Conservation (phyloP, 2,113 vertebrate genomes). For the Dendrocopos noguchii region DNA sequence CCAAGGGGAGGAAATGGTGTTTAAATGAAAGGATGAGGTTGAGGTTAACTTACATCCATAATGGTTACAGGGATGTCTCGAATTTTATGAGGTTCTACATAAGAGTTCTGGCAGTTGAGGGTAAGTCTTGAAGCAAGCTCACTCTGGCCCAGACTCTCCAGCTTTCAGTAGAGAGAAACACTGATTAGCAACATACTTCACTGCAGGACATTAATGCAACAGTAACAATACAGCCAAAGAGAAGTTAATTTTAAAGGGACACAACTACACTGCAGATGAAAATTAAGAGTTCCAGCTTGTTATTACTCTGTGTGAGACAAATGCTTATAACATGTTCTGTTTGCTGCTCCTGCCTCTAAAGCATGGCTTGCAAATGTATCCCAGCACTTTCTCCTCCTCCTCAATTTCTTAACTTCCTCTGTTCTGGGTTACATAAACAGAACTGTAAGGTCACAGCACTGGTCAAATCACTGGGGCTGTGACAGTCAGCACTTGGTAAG, state of each 20-base stretch:
- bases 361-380: background rate
- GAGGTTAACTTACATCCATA: conserved; percentile 88
- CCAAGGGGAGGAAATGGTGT: background rate
- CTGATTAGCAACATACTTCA: background rate
- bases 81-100: conserved; percentile 98
- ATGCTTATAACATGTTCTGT: background rate
- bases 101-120: conserved; percentile 98
- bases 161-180: conserved; percentile 72
- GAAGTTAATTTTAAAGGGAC: background rate
- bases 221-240: background rate
- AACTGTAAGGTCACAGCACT: background rate
- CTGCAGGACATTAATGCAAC: background rate
- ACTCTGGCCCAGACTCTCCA: conserved; percentile 94
- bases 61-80: conserved; percentile 94
- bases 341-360: background rate
- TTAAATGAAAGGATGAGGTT: background rate
- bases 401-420: background rate
- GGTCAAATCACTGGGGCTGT: background rate
- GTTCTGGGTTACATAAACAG: background rate
- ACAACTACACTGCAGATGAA: background rate
- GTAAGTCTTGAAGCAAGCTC: conserved; percentile 96
- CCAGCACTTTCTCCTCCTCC: background rate
- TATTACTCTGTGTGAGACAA: background rate
- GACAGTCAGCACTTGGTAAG: background rate
- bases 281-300: background rate